These are phyloP conservation scores for Drosophila elegans DNA, from an alignment of 1,140 invertebrate genomes.

Conservation along the genomic window DNA sequence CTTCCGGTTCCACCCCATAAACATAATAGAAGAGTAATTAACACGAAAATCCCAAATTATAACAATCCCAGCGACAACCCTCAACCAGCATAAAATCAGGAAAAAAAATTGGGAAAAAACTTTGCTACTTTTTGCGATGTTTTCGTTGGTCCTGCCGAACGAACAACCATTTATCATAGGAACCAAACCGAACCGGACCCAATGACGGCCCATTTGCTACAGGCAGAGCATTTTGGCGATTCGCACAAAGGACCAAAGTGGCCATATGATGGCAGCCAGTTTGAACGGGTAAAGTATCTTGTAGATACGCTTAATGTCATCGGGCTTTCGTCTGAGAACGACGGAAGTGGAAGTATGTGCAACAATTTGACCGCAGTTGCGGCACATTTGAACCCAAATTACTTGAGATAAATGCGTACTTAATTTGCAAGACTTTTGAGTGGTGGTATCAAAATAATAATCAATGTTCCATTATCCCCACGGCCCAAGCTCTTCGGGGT, in stretches of 20 bases:
- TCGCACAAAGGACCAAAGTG: slow-evolving; percentile 66
- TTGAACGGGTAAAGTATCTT: slow-evolving; percentile 48
- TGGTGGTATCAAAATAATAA: slow-evolving; percentile 83
- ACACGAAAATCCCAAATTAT: slow-evolving; percentile 82
- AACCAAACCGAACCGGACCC: slow-evolving; percentile 32
- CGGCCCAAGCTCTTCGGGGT: slow-evolving; percentile 27
- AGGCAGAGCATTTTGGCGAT: slow-evolving; percentile 42
- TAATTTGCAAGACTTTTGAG: slow-evolving; percentile 81
- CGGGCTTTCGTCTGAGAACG: slow-evolving; percentile 63
- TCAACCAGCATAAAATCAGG: slow-evolving; percentile 46
- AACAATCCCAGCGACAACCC: slow-evolving; percentile 63
- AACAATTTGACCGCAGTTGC: slow-evolving; percentile 82
- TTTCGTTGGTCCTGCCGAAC: slow-evolving; percentile 51
- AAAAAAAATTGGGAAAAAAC: slow-evolving; percentile 26
- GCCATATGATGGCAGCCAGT: slow-evolving; percentile 65
- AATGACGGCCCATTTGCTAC: slow-evolving; percentile 76
- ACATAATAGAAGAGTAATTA: slow-evolving; percentile 79
- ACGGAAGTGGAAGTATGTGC: slow-evolving; percentile 62
- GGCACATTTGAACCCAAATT: slow-evolving; percentile 83
- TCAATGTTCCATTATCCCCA: slow-evolving; percentile 80
- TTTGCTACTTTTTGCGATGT: slow-evolving; percentile 52
- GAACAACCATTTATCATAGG: slow-evolving; percentile 74
- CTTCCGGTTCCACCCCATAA: slow-evolving; percentile 49
- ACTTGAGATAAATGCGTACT: slow-evolving; percentile 82
- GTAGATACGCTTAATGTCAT: slow-evolving; percentile 70